phyloP scores from a whole-genome alignment of 2,113 vertebrate genomes.

The Dermatemys mawii region DNA sequence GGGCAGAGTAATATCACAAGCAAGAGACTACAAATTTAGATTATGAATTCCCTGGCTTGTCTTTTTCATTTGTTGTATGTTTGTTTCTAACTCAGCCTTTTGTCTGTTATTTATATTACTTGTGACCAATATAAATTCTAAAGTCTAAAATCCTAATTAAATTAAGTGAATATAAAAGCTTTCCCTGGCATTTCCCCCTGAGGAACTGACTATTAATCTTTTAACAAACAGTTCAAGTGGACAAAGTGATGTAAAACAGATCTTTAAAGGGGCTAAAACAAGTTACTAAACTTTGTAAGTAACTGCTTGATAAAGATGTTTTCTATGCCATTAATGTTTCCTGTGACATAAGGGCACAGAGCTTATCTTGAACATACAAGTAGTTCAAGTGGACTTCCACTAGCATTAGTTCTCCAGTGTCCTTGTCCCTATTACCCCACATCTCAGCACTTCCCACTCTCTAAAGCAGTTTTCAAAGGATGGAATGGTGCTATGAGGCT shows the following conservation, averaged over 20 bases:
- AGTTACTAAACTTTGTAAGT: slow-evolving; percentile 17
- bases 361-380: background rate
- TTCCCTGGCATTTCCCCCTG: slow-evolving; percentile 54
- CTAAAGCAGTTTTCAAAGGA: slow-evolving; percentile 26
- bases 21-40: background rate
- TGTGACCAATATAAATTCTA: slow-evolving; percentile 31
- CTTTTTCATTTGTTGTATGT: background rate
- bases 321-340: slow-evolving; percentile 21
- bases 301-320: background rate
- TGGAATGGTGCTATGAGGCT: background rate
- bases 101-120: background rate
- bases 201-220: slow-evolving; percentile 34
- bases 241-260: slow-evolving; percentile 50
- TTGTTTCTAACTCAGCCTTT: background rate
- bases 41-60: background rate
- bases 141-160: slow-evolving; percentile 40
- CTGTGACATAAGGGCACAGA: background rate
- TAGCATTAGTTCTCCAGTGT: background rate
- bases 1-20: background rate
- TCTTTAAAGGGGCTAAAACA: slow-evolving; percentile 28
- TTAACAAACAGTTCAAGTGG: slow-evolving; percentile 56
- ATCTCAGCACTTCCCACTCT: background rate
- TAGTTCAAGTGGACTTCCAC: background rate
- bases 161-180: slow-evolving; percentile 61
- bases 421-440: background rate